A percentile compares a stretch with the other conserved stretches of the same genome.
phyloP scores from a whole-genome alignment of 1,140 invertebrate genomes.

The Zaprionus ornatus region DNA sequence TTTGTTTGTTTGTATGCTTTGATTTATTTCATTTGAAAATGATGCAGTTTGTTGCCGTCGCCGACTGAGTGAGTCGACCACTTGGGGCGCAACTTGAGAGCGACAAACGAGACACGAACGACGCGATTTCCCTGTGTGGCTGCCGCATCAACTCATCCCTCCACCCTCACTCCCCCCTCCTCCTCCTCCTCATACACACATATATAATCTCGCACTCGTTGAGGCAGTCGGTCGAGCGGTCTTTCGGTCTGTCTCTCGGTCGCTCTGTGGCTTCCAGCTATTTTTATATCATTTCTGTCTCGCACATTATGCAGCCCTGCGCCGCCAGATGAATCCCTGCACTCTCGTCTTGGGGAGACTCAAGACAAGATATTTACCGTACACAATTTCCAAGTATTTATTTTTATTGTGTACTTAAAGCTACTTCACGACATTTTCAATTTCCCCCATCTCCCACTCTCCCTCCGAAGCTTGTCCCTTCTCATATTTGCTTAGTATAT shows the following conservation, averaged over 20 bases:
- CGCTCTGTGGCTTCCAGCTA: conserved; percentile 61
- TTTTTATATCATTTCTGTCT: conserved; percentile 78
- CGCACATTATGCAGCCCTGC: conserved; percentile 24
- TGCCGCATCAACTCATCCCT: conserved; percentile 6
- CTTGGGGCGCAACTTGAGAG: conserved; percentile 48
- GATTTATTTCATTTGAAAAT: conserved; percentile 81
- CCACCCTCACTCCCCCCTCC: background rate
- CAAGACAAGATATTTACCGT: conserved; percentile 6
- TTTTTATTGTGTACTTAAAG: conserved; percentile 47
- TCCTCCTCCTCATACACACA: conserved; percentile 1
- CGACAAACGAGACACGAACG: conserved; percentile 25
- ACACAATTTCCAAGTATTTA: conserved; percentile 44
- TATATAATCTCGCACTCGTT: conserved; percentile 9
- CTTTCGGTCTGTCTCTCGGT: background rate
- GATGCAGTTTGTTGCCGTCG: conserved; percentile 64
- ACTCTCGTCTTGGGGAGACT: background rate
- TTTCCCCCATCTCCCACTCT: conserved; percentile 10
- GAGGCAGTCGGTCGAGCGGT: background rate
- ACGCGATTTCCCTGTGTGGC: conserved; percentile 20
- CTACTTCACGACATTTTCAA: conserved; percentile 46
- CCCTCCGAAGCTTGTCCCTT: background rate
- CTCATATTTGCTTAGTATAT: conserved; percentile 5
- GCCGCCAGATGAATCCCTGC: conserved; percentile 8
- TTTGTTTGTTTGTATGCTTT: conserved; percentile 78
- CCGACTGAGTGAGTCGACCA: conserved; percentile 32